Base-by-base conservation (phyloP, 2,113 vertebrate species). In the Scomber japonicus region DNA sequence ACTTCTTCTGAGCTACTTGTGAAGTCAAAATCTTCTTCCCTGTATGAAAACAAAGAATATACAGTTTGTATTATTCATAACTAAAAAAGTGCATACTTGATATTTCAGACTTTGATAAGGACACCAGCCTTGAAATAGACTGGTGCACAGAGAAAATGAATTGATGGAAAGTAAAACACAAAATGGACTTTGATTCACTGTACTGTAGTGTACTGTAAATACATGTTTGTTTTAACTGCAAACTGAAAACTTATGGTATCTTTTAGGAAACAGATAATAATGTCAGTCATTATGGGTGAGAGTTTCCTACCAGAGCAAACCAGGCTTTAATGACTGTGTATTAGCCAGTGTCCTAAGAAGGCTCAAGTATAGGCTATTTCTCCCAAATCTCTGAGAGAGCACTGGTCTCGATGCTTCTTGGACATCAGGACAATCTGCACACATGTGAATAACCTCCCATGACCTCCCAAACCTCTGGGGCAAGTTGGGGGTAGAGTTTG, bases 391-490 rank as follows among this genome's bases (percentile, higher is more conserved):
- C 51, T 85, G 89, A 4, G 84, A 87, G 7, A 87, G 66, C 21
- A 60, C 81, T 1, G 84, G 78, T 11, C 87, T 87, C 0, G 3
- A 64, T 9, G 61, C 64, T 5, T 10, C 73, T 16, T 11, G 64
- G 48, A 57, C n/a, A 1, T 73, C 45, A 0, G 46, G 78, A 56
- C 94, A 93, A 30, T 78, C 53, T 0, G 21, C 15, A 53, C 91
- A 94, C 71, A 46, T 15, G 11, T 7, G 62, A 31, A 66, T 49
- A 48, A 1, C 1, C 15, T 27, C 24, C 74, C 86, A 68, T 11
- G 92, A 83, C 24, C 94, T 84, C 2, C 95, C 95, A 16, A 95
- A 95, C 75, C 94, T 91, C 62, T 95, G 95, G 0, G 94, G 94
- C 70, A 95, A 81, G 88, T 93, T 95, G 61, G 89, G 91, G 49